Base-by-base conservation (phyloP, 2,888 invertebrate genomes). In the Lepidocyrtoides sp. region DNA sequence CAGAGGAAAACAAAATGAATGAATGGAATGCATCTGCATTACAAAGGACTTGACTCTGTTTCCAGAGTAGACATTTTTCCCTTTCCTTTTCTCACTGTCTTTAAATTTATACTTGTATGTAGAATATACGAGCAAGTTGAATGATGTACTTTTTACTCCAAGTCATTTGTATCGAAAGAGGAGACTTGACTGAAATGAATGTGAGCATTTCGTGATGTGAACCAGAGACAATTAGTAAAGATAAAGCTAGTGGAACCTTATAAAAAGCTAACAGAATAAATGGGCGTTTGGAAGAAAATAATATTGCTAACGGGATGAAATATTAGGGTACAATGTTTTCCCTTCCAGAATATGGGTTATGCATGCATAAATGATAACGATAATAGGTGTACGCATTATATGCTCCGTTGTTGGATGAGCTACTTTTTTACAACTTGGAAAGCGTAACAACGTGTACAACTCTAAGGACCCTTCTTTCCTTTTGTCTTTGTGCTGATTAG, bases 21-120 rank as follows among this genome's bases (percentile, higher is more conserved):
- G 82, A 89, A 54, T 63, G 89, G 83, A 82, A 82, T 89, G 89
- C 82, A 89, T 89, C 89, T 89, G 89, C 89, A 89, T 89, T 41
- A 89, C 89, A 89, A 89, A 89, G 81, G 26, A 48, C 48, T 83
- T 69, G 60, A 48, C 77, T 26, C n/a, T 26, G 44, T 77, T 77
- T 77, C 77, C 51, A 77, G 51, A 26, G 29, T 26, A 57, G 44
- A 5, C n/a, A 26, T 69, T 66, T 20, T 72, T 48, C n/a, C n/a
- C n/a, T 26, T 72, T 17, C 32, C 32, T 72, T 72, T n/a, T 72
- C 72, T 51, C 57, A 57, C 69, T 85, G 51, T 32, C 48, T 72
- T 32, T n/a, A n/a, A n/a, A n/a, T n/a, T n/a, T n/a, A n/a, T n/a
- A 72, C 51, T 36, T 81, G 44, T 81, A 12, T 32, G 17, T 51